Evolutionary conservation across 2,113 vertebrate species (phyloP), one percentile per base, ranked within the genome.

Genomic region (Aphyosemion australe): DNA sequence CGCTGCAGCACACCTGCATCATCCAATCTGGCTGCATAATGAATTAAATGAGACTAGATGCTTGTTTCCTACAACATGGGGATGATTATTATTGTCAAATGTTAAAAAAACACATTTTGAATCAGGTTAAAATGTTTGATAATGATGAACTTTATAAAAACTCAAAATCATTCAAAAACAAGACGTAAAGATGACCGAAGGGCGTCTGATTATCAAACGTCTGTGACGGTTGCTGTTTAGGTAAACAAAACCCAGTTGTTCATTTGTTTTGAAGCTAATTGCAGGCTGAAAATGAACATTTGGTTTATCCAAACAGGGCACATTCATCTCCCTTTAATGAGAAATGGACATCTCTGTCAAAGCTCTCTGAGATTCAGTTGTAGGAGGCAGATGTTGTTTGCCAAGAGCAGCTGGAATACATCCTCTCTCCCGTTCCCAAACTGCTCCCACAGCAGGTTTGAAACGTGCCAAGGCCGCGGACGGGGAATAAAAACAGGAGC

Each of bases 391-490:
- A 52, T 72, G 65, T 43, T 69, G 32, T 16, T 39, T 61, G 49
- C 65, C 65, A 78, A 60, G 26, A 12, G 26, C 53, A 49, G 20
- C 45, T 70, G 62, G 19, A 45, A 14, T 58, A 19, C 50, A 45
- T 51, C 39, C 47, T 58, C 11, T 48, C 31, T 71, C 8, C 5
- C 19, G 48, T 60, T 69, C 59, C 52, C 16, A 54, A 19, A 41
- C 21, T 13, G 64, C 55, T 62, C 20, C 51, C 43, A 19, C 19
- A 52, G 21, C 46, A 15, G 1, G 10, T 19, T 20, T 54, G 1
- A 68, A 63, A 59, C n/a, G 52, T 60, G 64, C 72, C 64, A 78
- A 41, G 13, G 42, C 19, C 31, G 16, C 48, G 21, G 26, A 12
- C 39, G 68, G 32, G 53, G 57, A 63, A 69, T 1, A 46, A 16